Evolutionary conservation across 2,888 invertebrate genomes (phyloP), one percentile per base, ranked within the genome.

Genomic region (Odontomyia ornata): DNA sequence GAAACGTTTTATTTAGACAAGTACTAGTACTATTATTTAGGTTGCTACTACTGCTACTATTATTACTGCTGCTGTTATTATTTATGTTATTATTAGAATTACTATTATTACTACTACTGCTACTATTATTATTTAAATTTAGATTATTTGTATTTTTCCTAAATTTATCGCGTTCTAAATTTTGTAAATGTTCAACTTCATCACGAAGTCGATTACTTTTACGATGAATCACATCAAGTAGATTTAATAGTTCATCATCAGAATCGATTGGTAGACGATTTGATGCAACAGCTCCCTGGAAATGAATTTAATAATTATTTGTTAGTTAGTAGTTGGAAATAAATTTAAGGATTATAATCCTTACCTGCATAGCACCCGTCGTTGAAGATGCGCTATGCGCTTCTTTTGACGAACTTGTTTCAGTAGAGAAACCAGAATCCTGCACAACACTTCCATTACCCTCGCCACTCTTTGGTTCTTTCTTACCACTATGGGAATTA

Each of bases 391-490:
- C 89, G 84, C 91, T 91, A 83, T 93, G 93, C 80, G 93, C 92
- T 85, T 93, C 93, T 86, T 93, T 93, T 83, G 92, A 94, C 83
- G 92, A 92, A 75, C 93, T 94, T 73, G 95, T 94, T 87, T 95
- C 95, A 79, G 95, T 95, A 86, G 95, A 95, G 88, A 96, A 96
- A 76, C 95, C 96, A 69, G 95, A 95, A 88, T 96, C 96, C 84
- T 93, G 92, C 27, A 93, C 90, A 79, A 91, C 90, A 76, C 90
- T 90, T 57, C 88, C 88, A 80, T 88, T 88, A 78, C 88, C 89
- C 81, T 87, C 87, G 79, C 89, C 90, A 82, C 90, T 90, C 84
- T 89, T 92, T 88, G 86, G 90, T 88, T 88, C 89, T 85, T 91
- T 85, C 88, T 89, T 89, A 80, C 89, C 89, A 84, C 89, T 89